A percentile compares a stretch with the other conserved stretches of the same genome.
phyloP scores from a whole-genome alignment of 1,140 invertebrate genomes.

The Ooceraea biroi region DNA sequence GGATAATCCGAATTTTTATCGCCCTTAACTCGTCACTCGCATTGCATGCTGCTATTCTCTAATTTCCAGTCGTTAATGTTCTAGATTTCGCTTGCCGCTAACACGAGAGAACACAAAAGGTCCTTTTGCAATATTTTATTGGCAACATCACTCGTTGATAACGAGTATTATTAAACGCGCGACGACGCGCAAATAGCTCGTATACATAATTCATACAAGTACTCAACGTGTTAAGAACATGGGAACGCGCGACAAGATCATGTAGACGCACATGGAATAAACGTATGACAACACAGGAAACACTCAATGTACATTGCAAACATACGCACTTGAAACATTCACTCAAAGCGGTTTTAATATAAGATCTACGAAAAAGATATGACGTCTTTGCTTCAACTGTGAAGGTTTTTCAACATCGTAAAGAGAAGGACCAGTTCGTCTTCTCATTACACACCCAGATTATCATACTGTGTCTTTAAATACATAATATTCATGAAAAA shows the following conservation, averaged over 20 bases:
- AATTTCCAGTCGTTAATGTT: background rate
- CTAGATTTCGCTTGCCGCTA: background rate
- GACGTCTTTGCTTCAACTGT: background rate
- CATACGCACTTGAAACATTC: background rate
- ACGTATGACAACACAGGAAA: slow-evolving; percentile 2
- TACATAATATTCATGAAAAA: background rate
- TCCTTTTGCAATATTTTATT: slow-evolving; percentile 57
- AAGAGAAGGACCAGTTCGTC: background rate
- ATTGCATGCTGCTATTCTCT: background rate
- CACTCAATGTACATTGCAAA: slow-evolving; percentile 3
- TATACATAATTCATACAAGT: slow-evolving; percentile 62
- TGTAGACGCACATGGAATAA: slow-evolving; percentile 12
- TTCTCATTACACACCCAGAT: slow-evolving; percentile 29
- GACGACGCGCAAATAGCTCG: slow-evolving; percentile 35
- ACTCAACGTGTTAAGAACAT: slow-evolving; percentile 3
- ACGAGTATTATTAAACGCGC: slow-evolving; percentile 8
- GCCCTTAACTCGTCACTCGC: background rate
- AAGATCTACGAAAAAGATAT: background rate
- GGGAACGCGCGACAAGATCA: slow-evolving; percentile 17
- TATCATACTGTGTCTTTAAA: background rate
- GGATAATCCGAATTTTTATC: background rate
- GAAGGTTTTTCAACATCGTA: background rate
- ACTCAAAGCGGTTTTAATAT: slow-evolving; percentile 30
- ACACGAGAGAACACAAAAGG: background rate
- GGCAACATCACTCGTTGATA: slow-evolving; percentile 29